Evolutionary conservation across 2,888 invertebrate genomes (phyloP), one percentile per base, ranked within the genome.

Genomic region (Ophonus ardosiacus): DNA sequence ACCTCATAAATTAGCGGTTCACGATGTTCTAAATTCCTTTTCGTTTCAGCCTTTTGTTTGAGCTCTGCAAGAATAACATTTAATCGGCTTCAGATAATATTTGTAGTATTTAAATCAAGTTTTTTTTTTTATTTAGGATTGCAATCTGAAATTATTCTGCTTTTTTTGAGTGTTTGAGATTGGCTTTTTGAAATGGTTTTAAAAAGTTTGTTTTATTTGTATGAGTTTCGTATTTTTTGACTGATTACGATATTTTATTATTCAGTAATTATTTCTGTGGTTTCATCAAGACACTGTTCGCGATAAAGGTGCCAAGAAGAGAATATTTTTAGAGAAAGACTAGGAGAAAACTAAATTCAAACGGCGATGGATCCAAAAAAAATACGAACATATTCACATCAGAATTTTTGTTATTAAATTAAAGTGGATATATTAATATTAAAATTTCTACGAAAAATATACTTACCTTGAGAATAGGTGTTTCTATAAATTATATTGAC

Each of bases 151-250:
- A 83, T 76, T 83, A 63, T 82, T 79, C 78, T 68, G 85, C 85
- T 85, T 85, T 80, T 84, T 85, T 79, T 80, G 78, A 78, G 84
- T 78, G 85, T 84, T 84, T 79, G 85, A 79, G 79, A 80, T 85
- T 85, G 85, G 85, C 85, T 85, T 85, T 80, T 79, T 83, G 83
- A 83, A 83, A 74, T 83, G 71, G 83, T 71, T 71, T 83, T 68
- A 6, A 71, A 71, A 78, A 57, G 81, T 81, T 80, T 80, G 80
- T 61, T 78, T 74, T 78, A 56, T 56, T 78, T 78, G 74, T 80
- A 80, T 80, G 38, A 68, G 57, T 68, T 71, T 40, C 71, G 71
- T 74, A 74, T 74, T 74, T 71, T 51, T 71, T 43, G 7, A 43
- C 40, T 71, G 43, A 43, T 71, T 68, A 57, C 79, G 31, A 31